A percentile compares a stretch with the other conserved stretches of the same genome.
Conservation (phyloP, 2,113 vertebrate species). For the Leiothrix lutea region DNA sequence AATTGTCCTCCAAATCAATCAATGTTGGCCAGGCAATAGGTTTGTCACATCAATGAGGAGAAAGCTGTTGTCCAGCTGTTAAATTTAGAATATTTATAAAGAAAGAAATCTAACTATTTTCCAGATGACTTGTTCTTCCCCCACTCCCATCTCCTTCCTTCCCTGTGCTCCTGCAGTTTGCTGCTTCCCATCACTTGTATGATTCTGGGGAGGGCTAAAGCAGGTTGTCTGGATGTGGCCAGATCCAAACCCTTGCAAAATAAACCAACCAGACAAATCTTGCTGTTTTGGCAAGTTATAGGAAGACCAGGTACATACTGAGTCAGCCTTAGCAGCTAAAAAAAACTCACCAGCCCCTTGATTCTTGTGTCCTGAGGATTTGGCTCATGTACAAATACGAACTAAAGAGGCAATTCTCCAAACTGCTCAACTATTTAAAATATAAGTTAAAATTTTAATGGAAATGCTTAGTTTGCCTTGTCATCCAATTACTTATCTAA, state of each 20-base stretch:
- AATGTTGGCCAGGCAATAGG: neutral
- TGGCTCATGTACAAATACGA: neutral
- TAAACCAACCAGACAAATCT: neutral
- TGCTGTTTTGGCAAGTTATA: neutral
- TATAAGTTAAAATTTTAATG: neutral
- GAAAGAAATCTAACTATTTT: neutral
- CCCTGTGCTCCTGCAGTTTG: neutral
- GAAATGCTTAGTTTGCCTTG: neutral
- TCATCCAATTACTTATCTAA: neutral
- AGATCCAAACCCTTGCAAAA: neutral
- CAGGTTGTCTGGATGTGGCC: neutral
- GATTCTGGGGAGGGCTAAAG: neutral
- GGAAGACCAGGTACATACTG: accelerated
- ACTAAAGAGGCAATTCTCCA: neutral
- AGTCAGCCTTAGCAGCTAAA: neutral
- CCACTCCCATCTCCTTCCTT: neutral
- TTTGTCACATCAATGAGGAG: neutral
- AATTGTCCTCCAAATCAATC: neutral
- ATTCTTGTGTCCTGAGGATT: neutral
- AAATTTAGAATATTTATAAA: neutral
- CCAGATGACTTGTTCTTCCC: neutral
- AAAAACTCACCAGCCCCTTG: neutral
- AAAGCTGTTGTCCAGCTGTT: neutral
- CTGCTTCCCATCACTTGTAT: neutral
- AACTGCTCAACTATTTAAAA: neutral